Evolutionary conservation across 2,888 invertebrate genomes (phyloP), one percentile per base, ranked within the genome.

Genomic region (Nomada fucata): DNA sequence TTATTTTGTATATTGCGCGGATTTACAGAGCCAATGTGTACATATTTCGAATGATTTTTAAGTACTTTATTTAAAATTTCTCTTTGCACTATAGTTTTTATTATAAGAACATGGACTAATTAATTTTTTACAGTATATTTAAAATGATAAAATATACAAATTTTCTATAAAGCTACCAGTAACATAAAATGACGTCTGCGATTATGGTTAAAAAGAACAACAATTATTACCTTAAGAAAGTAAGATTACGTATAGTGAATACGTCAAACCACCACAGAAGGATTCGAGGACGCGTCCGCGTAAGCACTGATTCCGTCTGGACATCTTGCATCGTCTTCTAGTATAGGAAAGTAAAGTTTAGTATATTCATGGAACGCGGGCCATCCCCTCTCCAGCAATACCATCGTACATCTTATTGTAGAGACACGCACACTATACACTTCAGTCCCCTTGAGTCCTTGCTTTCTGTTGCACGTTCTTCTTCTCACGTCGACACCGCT

Each of bases 301-400:
- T 77, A 70, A 83, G 80, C 76, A 87, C 84, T 76, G 82, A 84
- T 69, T 85, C 47, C 53, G 63, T 42, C 71, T 57, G n/a, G 11
- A 67, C 47, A 20, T 55, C 57, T 67, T 76, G 73, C 73, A 69
- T 69, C 79, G 72, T 86, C 86, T 74, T 77, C 76, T 69, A 55
- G 63, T 78, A 76, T 65, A 83, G 74, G 77, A 87, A 77, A 79
- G 83, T 61, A 74, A 71, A 85, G 69, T 85, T 82, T 79, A 80
- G 74, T 87, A 83, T 79, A 82, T 79, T 76, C 74, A 64, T 79
- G 78, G 85, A 74, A 83, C 74, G 82, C 76, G n/a, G 76, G 72
- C 60, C 50, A 83, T 76, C 86, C 86, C 86, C 83, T 80, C 87
- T 80, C 83, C 23, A 47, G 26, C n/a, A 36, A 72, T 68, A 47